Evolutionary conservation across 2,888 invertebrate species (phyloP), one percentile per base, ranked within the genome.

Genomic region (Calameuta filiformis): DNA sequence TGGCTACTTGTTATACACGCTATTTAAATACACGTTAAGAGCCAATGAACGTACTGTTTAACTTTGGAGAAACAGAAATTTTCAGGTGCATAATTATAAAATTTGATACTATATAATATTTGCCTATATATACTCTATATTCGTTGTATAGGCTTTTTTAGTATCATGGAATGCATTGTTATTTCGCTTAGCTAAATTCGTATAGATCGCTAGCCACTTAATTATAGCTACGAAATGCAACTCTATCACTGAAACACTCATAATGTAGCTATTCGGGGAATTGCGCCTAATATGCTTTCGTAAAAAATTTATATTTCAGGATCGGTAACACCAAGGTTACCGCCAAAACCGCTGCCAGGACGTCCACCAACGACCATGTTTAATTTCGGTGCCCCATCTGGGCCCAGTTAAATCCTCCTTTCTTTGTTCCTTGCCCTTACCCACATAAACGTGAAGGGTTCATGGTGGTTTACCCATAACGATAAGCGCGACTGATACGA

Each of bases 341-440:
- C 91, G 81, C 91, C 91, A 76, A 91, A 90, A 85, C 91, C 91
- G 75, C 85, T 89, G 80, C 88, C 88, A 75, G 91, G 90, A 83
- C 89, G 91, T 86, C 89, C 90, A 34, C 88, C 91, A 77, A 87
- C 88, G 75, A 91, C 90, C 69, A 90, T 91, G 91, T 91, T 91
- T 85, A 91, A 90, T 83, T 91, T 91, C 83, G 91, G 88, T 82
- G 85, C 89, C 79, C 90, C 90, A 68, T 87, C 91, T 77, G 91
- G 91, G 80, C 87, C 90, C 82, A 91, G 90, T 87, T 90, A 88
- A 90, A 84, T 79, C 77, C 73, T 75, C 40, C 73, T 77, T 82
- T 85, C 80, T 80, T 76, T 82, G 80, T 81, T 77, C 75, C 76
- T 69, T 56, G 35, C 33, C 35, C 75, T 68, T 69, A 37, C 35